These are phyloP conservation scores for Spea bombifrons DNA, from an alignment of 2,113 vertebrate genomes.

Conservation along the genomic window DNA sequence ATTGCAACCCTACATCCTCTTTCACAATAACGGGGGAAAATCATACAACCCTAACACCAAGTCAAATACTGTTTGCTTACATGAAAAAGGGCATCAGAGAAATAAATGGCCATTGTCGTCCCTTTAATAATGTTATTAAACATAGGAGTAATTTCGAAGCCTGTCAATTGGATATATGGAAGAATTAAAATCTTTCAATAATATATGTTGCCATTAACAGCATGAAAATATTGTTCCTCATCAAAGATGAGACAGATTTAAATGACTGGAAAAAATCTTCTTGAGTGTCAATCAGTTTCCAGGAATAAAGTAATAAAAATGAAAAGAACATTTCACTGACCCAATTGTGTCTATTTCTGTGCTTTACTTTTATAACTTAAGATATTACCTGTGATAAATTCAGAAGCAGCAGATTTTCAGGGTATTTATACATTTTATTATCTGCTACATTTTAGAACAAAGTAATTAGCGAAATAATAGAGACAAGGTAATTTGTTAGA, in stretches of 20 bases:
- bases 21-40: no score
- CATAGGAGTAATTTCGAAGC: neutral
- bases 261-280: conserved; percentile 16
- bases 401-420: conserved; percentile 23
- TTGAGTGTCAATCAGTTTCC: conserved; percentile 41
- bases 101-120: no score
- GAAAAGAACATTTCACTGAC: conserved; percentile 59
- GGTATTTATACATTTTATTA: conserved; percentile 40
- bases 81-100: no score
- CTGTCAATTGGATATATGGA: neutral
- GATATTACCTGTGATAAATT: conserved; percentile 41
- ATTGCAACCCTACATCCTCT: no score
- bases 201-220: conserved; percentile 36
- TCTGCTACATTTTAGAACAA: conserved; percentile 17
- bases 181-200: neutral
- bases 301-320: conserved; percentile 40
- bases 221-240: conserved; percentile 38
- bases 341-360: conserved; percentile 59
- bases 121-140: no score
- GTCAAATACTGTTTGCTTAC: no score
- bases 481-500: conserved; percentile 9
- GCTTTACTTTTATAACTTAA: conserved; percentile 55
- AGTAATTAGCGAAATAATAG: conserved; percentile 37
- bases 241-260: conserved; percentile 38
- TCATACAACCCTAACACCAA: no score